Conservation (phyloP, 2,797 vertebrate species). For the Clarias fuscus region DNA sequence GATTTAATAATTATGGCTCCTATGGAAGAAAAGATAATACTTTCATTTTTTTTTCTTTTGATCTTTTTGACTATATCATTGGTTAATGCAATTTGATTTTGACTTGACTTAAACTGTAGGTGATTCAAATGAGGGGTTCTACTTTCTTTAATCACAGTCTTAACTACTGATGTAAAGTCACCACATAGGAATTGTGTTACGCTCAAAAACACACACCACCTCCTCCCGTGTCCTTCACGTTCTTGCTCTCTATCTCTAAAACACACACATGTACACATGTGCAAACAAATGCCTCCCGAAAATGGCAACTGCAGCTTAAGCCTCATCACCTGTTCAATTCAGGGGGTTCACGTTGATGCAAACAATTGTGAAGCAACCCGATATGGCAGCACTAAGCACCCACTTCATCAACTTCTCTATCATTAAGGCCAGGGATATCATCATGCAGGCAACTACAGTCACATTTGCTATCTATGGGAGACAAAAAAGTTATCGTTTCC, state of each 20-base stretch:
- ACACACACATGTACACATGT: constrained; percentile 33
- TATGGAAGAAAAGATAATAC: too few relatives aligned
- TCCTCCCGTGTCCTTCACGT: constrained; percentile 32
- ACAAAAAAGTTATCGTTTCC: constrained; percentile 53
- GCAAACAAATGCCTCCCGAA: constrained; percentile 39
- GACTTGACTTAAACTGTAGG: not conserved
- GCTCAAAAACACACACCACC: constrained; percentile 25
- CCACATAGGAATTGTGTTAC: constrained; percentile 12
- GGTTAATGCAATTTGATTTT: not conserved
- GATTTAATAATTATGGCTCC: too few relatives aligned
- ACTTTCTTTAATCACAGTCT: not conserved
- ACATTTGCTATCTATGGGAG: constrained; percentile 69
- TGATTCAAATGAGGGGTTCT: not conserved
- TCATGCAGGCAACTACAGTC: constrained; percentile 67
- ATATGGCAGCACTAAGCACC: constrained; percentile 62
- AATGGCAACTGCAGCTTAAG: constrained; percentile 68
- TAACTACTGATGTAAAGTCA: not conserved
- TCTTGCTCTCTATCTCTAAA: constrained; percentile 1
- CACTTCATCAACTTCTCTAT: constrained; percentile 65
- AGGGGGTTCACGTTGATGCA: constrained; percentile 62
- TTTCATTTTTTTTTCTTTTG: too few relatives aligned
- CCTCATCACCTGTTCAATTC: constrained; percentile 75
- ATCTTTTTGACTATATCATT: not conserved
- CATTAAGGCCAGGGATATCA: constrained; percentile 63
- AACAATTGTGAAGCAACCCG: constrained; percentile 72